Evolutionary conservation across 2,888 invertebrate species (phyloP).

Genomic region (Belgica antarctica): DNA sequence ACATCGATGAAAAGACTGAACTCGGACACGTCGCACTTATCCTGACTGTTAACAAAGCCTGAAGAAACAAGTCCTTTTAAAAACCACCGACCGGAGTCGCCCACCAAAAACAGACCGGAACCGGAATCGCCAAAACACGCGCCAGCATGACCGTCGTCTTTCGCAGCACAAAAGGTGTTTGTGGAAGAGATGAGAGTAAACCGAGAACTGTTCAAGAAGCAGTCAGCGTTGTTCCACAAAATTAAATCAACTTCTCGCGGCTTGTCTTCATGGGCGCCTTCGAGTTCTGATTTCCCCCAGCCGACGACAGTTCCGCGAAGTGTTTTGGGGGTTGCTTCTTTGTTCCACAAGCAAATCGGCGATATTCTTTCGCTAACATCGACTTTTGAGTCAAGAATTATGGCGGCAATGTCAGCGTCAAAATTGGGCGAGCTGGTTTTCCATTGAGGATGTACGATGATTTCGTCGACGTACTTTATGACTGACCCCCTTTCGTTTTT

Average conservation of each 20-base stretch:
- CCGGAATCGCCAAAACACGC: no score
- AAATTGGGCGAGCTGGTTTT: background rate
- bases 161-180: slow-evolving; percentile 31
- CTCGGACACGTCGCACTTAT: background rate
- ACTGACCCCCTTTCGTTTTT: background rate
- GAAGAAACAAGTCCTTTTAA: background rate
- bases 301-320: slow-evolving; percentile 8
- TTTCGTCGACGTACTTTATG: background rate
- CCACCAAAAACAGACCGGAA: background rate
- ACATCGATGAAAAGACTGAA: background rate
- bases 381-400: background rate
- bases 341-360: slow-evolving; percentile 24
- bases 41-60: background rate
- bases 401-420: slow-evolving; percentile 25
- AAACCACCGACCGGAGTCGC: background rate
- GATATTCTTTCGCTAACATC: background rate
- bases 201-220: background rate
- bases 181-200: slow-evolving; percentile 10
- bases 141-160: no score
- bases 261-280: background rate
- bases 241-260: slow-evolving; percentile 7
- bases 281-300: slow-evolving; percentile 11
- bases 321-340: background rate
- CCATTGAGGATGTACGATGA: slow-evolving; percentile 35
- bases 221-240: background rate